Evolutionary conservation across 1,140 invertebrate species (phyloP).

Genomic region (Daktulosphaira vitifoliae): DNA sequence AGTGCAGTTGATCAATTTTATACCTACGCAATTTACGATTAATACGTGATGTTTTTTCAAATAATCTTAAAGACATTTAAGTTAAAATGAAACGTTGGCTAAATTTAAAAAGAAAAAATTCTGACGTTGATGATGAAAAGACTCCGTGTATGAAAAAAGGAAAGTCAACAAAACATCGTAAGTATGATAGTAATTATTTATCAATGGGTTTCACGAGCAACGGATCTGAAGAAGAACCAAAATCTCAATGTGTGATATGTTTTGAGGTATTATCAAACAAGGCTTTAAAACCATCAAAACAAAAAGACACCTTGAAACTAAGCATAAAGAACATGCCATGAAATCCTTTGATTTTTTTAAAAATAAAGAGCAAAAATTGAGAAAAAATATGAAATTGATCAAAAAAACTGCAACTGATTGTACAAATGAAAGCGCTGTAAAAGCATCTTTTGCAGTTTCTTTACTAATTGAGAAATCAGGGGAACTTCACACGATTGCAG

Average conservation of each 20-base stretch:
- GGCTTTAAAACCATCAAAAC: constrained; percentile 35
- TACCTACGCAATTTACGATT: too few species aligned
- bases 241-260: constrained; percentile 39
- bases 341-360: constrained; percentile 37
- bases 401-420: background rate
- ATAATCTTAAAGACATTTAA: background rate
- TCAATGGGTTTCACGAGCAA: background rate
- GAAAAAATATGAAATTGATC: constrained; percentile 5
- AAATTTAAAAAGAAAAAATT: background rate
- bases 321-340: constrained; percentile 35
- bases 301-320: constrained; percentile 37
- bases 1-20: too few species aligned
- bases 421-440: constrained; percentile 36
- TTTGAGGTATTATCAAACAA: constrained; percentile 39
- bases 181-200: background rate
- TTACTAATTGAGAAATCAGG: constrained; percentile 40
- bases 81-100: background rate
- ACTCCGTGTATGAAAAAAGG: background rate
- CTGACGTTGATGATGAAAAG: too few species aligned
- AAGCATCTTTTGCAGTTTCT: constrained; percentile 39
- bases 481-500: constrained; percentile 43
- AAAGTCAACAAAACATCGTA: background rate
- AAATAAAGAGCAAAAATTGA: background rate
- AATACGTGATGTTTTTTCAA: background rate
- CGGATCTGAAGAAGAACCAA: background rate